These are phyloP conservation scores for Aegotheles bennettii DNA, from an alignment of 2,113 vertebrate genomes.

Conservation along the genomic window DNA sequence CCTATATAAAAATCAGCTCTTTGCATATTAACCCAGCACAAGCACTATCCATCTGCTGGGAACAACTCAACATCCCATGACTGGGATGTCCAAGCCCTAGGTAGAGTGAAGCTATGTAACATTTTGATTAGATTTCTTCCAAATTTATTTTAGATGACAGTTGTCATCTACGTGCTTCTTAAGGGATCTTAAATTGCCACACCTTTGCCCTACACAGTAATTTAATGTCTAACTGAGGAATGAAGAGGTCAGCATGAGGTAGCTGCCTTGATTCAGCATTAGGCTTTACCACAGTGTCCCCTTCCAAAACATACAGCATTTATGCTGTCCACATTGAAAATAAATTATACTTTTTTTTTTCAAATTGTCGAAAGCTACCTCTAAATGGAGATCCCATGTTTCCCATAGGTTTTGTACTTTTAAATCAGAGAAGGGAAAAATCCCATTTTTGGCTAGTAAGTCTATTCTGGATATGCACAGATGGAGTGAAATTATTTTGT, in stretches of 20 bases:
- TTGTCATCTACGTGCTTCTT: not conserved
- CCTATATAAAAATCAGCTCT: not conserved
- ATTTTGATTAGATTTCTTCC: not conserved
- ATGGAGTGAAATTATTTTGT: constrained; percentile 43
- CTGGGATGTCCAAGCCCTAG: not conserved
- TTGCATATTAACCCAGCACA: not conserved
- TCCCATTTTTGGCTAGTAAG: not conserved
- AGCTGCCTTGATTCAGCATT: not conserved
- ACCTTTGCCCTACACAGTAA: not conserved
- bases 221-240: not conserved
- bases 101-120: not conserved
- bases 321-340: not conserved
- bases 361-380: not conserved
- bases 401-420: not conserved
- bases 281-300: not conserved
- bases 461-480: constrained; percentile 8
- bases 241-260: not conserved
- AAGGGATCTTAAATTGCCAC: not conserved
- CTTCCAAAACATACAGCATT: not conserved
- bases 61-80: not conserved
- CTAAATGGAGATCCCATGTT: not conserved
- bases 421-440: not conserved
- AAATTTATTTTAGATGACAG: not conserved
- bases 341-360: not conserved
- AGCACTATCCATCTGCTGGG: not conserved